Evolutionary conservation across 2,113 vertebrate genomes (phyloP).

Genomic region (Bos javanicus): DNA sequence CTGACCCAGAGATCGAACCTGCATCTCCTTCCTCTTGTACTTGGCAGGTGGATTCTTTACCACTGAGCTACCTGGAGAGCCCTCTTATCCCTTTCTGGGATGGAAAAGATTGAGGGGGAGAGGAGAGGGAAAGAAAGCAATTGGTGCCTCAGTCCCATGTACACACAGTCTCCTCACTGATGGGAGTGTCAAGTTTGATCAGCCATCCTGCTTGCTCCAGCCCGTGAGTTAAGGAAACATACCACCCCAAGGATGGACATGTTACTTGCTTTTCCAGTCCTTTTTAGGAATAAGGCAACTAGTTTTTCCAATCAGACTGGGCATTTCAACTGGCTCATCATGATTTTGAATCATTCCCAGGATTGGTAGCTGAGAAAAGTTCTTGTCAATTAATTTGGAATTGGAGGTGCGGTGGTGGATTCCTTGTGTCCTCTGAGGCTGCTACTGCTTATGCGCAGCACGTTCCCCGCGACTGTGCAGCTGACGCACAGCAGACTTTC

Average conservation of each 20-base stretch:
- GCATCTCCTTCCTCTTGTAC: not conserved
- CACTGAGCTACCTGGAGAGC: not conserved
- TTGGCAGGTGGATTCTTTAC: not conserved
- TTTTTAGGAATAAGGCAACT: not conserved
- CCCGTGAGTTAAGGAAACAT: not conserved
- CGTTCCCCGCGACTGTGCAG: slow-evolving; percentile 42
- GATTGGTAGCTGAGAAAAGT: not conserved
- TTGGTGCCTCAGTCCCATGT: not conserved
- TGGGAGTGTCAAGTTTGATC: not conserved
- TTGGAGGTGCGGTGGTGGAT: not conserved
- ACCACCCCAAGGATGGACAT: not conserved
- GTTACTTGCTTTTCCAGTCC: not conserved
- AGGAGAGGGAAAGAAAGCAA: not conserved
- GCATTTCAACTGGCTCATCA: not conserved
- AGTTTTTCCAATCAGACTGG: not conserved
- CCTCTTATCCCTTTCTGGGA: not conserved
- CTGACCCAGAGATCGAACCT: not conserved
- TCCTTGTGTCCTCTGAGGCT: not conserved
- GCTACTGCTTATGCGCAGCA: slow-evolving; percentile 37
- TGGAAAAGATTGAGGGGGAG: not conserved
- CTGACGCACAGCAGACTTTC: slow-evolving; percentile 51
- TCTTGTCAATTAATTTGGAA: not conserved
- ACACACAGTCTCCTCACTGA: not conserved
- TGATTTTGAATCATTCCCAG: not conserved
- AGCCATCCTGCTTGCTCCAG: not conserved